Conservation (phyloP, 1,140 invertebrate genomes). For the Maconellicoccus hirsutus region DNA sequence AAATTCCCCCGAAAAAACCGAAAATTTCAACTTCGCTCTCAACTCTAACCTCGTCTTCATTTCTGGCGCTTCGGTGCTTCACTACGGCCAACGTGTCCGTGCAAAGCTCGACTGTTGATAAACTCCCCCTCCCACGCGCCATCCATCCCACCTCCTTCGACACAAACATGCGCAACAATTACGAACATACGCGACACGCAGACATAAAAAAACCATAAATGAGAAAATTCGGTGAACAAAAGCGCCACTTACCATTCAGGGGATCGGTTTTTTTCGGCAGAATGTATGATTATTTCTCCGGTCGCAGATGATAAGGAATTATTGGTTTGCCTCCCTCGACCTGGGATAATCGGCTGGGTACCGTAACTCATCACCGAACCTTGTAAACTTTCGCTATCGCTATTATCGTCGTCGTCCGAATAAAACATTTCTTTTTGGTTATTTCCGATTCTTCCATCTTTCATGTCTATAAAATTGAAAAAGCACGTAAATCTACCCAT, state of each 20-base stretch:
- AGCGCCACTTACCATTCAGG: constrained; percentile 5
- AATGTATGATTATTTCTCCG: constrained; percentile 65
- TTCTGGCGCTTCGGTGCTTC: no score
- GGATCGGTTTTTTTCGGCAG: constrained; percentile 28
- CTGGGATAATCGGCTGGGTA: neutral
- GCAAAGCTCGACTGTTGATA: no score
- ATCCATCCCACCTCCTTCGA: no score
- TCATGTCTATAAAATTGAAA: neutral
- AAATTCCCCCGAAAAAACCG: no score
- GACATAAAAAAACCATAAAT: no score
- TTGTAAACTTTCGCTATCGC: constrained; percentile 22
- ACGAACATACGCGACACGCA: no score
- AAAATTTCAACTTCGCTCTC: no score
- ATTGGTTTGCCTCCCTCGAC: constrained; percentile 62
- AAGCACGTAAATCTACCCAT: neutral
- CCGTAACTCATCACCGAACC: constrained; percentile 10
- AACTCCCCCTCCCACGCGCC: no score
- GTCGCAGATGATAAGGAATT: constrained; percentile 72
- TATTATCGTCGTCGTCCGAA: constrained; percentile 16
- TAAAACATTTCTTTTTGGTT: neutral
- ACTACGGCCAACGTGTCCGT: no score
- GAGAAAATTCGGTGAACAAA: no score
- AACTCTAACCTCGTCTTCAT: no score
- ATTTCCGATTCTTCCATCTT: constrained; percentile 11
- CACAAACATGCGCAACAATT: no score